These are phyloP conservation scores for Falco biarmicus DNA, from an alignment of 2,797 vertebrate species.

Conservation along the genomic window DNA sequence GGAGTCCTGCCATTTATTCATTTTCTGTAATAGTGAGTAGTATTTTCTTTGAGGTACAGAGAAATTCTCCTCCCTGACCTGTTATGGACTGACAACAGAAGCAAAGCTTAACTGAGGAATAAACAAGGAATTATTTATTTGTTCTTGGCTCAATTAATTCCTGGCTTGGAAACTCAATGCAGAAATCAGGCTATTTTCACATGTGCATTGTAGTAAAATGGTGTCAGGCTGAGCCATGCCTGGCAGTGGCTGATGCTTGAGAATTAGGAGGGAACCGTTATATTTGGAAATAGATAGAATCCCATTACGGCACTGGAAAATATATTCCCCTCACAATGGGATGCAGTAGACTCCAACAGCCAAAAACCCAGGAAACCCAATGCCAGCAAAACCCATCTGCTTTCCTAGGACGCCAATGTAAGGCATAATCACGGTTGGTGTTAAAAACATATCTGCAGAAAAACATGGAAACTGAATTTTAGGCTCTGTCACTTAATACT, in stretches of 20 bases:
- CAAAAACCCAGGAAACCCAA: slow-evolving; percentile 11
- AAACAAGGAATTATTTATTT: slow-evolving; percentile 63
- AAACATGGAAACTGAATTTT: slow-evolving; percentile 7
- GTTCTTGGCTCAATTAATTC: slow-evolving; percentile 48
- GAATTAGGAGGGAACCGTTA: slow-evolving; percentile 19
- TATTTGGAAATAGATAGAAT: slow-evolving; percentile 45
- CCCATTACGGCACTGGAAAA: slow-evolving; percentile 1
- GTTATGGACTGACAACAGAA: slow-evolving; percentile 29
- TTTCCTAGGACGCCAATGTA: slow-evolving; percentile 15
- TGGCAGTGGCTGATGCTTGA: background rate
- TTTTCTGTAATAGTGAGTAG: background rate
- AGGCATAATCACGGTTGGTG: background rate
- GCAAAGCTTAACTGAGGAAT: slow-evolving; percentile 43
- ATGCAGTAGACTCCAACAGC: slow-evolving; percentile 20
- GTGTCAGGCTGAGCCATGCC: slow-evolving; percentile 4
- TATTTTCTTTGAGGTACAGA: slow-evolving; percentile 6
- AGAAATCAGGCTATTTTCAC: slow-evolving; percentile 29
- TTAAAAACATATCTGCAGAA: slow-evolving; percentile 40
- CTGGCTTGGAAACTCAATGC: slow-evolving; percentile 7
- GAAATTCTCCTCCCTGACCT: slow-evolving; percentile 2
- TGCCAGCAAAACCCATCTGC: slow-evolving; percentile 66
- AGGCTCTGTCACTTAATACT: background rate
- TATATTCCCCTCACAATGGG: background rate
- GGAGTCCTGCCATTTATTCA: slow-evolving; percentile 22
- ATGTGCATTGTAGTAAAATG: slow-evolving; percentile 5